A percentile compares a stretch with the other conserved stretches of the same genome.
Evolutionary conservation across 2,888 invertebrate species (phyloP).

Genomic region (Tachina fera): DNA sequence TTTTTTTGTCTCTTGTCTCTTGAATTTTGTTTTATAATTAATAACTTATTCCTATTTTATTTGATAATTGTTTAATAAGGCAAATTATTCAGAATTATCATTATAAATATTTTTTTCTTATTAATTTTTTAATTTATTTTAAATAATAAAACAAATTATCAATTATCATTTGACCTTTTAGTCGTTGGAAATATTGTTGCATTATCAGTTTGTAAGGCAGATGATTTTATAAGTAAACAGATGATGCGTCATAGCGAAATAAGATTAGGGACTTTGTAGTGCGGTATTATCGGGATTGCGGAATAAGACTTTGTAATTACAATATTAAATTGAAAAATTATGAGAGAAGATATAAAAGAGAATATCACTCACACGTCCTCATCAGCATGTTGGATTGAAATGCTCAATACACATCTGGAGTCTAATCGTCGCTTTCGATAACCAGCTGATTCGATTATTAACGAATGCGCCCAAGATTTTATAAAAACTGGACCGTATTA

Average conservation of each 20-base stretch:
- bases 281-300: too few relatives aligned
- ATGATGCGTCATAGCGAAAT: background rate
- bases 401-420: too few relatives aligned
- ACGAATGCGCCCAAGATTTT: too few relatives aligned
- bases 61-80: constrained; percentile 55
- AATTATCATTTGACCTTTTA: constrained; percentile 47
- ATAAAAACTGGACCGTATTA: too few relatives aligned
- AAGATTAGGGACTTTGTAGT: too few relatives aligned
- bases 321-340: too few relatives aligned
- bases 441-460: too few relatives aligned
- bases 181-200: constrained; percentile 17
- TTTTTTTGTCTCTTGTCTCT: constrained; percentile 2
- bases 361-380: too few relatives aligned
- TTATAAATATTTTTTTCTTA: background rate
- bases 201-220: constrained; percentile 9
- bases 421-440: too few relatives aligned
- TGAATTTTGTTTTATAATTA: background rate
- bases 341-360: too few relatives aligned
- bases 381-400: too few relatives aligned
- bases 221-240: background rate
- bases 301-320: too few relatives aligned
- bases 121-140: constrained; percentile 31
- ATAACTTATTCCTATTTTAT: constrained; percentile 22
- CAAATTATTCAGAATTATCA: constrained; percentile 58
- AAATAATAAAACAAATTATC: constrained; percentile 52